phyloP scores from a whole-genome alignment of 2,888 invertebrate genomes.

The Meghimatium bilineatum region DNA sequence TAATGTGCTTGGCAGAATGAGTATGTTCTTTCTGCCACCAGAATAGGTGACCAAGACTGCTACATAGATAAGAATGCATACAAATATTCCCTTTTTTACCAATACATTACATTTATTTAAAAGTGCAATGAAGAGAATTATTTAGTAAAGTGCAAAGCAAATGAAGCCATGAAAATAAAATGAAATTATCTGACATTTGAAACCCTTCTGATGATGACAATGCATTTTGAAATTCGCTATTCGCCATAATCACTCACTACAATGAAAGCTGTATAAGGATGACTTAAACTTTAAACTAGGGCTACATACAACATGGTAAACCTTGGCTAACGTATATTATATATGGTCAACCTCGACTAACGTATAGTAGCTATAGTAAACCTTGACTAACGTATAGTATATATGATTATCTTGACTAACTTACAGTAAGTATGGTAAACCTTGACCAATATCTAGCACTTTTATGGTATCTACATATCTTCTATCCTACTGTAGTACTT shows the following conservation, averaged over 20 bases:
- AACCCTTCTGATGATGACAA: background rate
- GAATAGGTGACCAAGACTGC: no score
- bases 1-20: no score
- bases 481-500: background rate
- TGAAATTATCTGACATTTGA: background rate
- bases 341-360: background rate
- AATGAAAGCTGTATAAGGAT: background rate
- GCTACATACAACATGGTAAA: no score
- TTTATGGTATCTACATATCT: background rate
- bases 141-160: background rate
- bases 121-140: background rate
- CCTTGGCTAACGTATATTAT: background rate
- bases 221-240: background rate
- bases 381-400: background rate
- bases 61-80: no score
- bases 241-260: background rate
- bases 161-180: background rate
- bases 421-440: background rate
- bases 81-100: background rate
- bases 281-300: background rate
- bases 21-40: no score
- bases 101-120: background rate
- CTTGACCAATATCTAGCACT: background rate
- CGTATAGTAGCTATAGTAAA: background rate
- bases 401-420: no score